Evolutionary conservation across 2,888 invertebrate species (phyloP).

Genomic region (Noctua fimbriata): DNA sequence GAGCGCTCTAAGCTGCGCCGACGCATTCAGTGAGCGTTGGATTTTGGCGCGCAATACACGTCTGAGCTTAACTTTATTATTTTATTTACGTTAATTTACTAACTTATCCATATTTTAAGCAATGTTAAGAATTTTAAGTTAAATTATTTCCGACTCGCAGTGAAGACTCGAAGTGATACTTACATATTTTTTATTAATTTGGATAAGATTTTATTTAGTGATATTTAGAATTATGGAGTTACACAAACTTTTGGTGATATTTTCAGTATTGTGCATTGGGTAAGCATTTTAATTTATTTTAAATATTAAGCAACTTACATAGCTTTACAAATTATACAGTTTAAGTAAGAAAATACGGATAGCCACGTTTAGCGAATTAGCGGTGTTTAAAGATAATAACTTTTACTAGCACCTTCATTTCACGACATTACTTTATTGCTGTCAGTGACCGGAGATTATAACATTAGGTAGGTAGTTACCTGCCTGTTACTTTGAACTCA

Average conservation of each 20-base stretch:
- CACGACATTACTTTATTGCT: constrained; percentile 6
- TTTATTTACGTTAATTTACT: constrained; percentile 40
- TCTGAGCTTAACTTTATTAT: constrained; percentile 26
- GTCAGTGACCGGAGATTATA: constrained; percentile 8
- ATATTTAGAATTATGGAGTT: constrained; percentile 56
- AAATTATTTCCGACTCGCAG: constrained; percentile 42
- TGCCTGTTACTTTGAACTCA: neutral
- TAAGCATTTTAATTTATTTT: constrained; percentile 43
- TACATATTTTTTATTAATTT: constrained; percentile 42
- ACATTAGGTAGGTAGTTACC: neutral
- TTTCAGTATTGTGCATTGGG: constrained; percentile 62
- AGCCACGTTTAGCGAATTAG: constrained; percentile 23
- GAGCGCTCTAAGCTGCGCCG: constrained; percentile 55
- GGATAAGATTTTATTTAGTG: constrained; percentile 28
- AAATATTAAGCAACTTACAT: neutral
- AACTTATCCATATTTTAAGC: constrained; percentile 29
- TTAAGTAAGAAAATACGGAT: neutral
- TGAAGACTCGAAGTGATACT: constrained; percentile 54
- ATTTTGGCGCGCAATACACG: constrained; percentile 62
- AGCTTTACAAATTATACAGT: neutral
- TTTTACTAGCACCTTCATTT: constrained; percentile 10
- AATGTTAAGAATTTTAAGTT: constrained; percentile 41
- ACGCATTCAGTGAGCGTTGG: constrained; percentile 63
- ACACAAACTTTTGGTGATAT: constrained; percentile 54
- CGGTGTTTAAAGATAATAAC: neutral